Evolutionary conservation across 2,113 vertebrate species (phyloP).

Genomic region (Numida meleagris): DNA sequence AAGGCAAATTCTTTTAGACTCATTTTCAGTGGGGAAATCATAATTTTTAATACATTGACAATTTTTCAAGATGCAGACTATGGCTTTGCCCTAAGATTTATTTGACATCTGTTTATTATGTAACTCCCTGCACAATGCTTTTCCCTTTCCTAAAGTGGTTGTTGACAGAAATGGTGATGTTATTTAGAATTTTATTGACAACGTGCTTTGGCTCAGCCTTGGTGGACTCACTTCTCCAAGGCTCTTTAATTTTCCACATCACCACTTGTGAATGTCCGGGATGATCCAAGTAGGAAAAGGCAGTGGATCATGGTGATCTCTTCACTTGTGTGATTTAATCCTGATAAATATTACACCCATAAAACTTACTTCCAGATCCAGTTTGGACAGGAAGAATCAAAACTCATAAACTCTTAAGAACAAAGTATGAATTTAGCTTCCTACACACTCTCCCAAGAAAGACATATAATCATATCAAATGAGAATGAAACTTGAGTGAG

Average conservation of each 20-base stretch:
- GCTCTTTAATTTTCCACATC: neutral
- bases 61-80: neutral
- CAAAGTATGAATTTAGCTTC: neutral
- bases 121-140: neutral
- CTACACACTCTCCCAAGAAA: neutral
- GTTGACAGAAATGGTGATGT: neutral
- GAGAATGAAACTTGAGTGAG: accelerated
- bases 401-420: neutral
- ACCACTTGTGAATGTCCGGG: neutral
- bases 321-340: neutral
- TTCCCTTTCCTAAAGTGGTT: neutral
- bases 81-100: neutral
- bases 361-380: neutral
- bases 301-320: neutral
- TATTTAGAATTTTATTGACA: neutral
- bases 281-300: neutral
- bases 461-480: neutral
- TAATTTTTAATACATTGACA: neutral
- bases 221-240: neutral
- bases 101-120: neutral
- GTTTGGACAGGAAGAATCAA: neutral
- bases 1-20: neutral
- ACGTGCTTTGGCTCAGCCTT: neutral
- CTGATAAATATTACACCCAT: neutral
- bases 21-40: neutral